These are phyloP conservation scores for Myripristis murdjan DNA, from an alignment of 2,797 vertebrate genomes.

Conservation along the genomic window DNA sequence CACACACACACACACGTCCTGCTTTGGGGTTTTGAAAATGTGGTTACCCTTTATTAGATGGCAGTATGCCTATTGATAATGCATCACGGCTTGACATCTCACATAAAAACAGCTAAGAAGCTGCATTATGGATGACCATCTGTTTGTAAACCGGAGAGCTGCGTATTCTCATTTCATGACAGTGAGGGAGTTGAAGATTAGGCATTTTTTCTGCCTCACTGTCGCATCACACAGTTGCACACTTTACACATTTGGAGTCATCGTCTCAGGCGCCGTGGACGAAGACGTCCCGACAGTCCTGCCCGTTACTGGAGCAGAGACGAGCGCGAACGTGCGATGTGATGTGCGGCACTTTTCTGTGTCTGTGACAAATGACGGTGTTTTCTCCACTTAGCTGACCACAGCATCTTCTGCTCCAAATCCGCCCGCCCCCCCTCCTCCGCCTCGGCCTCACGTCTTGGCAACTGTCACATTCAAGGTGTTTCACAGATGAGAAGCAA, in stretches of 20 bases:
- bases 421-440: conserved; percentile 80
- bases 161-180: conserved; percentile 68
- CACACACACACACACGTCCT: conserved; percentile 51
- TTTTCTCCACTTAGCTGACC: conserved; percentile 97
- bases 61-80: conserved; percentile 83
- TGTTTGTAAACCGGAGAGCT: conserved; percentile 82
- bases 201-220: conserved; percentile 63
- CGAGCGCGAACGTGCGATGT: conserved; percentile 69
- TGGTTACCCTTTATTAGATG: conserved; percentile 80
- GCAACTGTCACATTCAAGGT: conserved; percentile 99
- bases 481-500: conserved; percentile 98
- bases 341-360: conserved; percentile 80
- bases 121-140: conserved; percentile 86
- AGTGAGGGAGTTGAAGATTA: conserved; percentile 74
- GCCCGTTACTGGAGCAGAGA: conserved; percentile 71
- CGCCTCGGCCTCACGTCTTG: conserved; percentile 95
- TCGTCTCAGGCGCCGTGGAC: conserved; percentile 73
- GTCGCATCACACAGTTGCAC: conserved; percentile 71
- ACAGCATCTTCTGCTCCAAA: conserved; percentile 95
- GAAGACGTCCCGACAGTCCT: conserved; percentile 70
- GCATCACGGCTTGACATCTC: conserved; percentile 82
- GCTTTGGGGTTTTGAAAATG: conserved; percentile 72
- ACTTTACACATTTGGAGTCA: conserved; percentile 59
- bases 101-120: conserved; percentile 83
- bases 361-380: conserved; percentile 85